Percentiles rank a stretch among this genome's conserved stretches.
These are phyloP conservation scores for Equus quagga DNA, from an alignment of 2,113 vertebrate species.

Conservation along the genomic window DNA sequence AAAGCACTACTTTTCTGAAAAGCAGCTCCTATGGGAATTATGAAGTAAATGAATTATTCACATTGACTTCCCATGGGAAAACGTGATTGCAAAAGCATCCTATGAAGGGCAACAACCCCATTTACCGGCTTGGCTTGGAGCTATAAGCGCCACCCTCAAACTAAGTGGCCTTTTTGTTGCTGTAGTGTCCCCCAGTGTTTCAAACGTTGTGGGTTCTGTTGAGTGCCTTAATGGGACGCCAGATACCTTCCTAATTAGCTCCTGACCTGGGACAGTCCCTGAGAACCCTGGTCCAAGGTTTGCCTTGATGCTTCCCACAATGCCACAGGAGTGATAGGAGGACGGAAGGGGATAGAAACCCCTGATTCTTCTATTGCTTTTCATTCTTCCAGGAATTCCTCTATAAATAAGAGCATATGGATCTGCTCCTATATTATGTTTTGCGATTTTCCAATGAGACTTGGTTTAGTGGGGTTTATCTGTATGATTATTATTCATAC, in stretches of 20 bases:
- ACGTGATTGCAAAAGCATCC: neutral
- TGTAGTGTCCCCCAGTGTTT: neutral
- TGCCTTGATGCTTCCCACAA: neutral
- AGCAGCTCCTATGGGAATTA: slow-evolving; percentile 28
- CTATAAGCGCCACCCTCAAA: neutral
- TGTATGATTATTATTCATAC: neutral
- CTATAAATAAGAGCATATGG: neutral
- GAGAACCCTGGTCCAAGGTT: neutral
- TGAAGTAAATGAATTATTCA: slow-evolving; percentile 25
- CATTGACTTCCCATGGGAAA: neutral
- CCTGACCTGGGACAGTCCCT: neutral
- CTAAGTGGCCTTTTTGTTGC: neutral
- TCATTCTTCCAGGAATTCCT: slow-evolving; percentile 6
- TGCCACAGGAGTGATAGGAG: neutral
- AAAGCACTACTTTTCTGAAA: slow-evolving; percentile 14
- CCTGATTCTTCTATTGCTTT: neutral
- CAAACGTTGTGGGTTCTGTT: neutral
- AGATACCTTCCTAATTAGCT: neutral
- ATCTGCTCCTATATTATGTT: neutral
- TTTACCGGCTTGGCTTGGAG: neutral
- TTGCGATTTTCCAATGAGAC: neutral
- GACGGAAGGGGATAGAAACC: neutral
- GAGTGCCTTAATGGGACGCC: neutral
- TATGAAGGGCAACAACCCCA: neutral
- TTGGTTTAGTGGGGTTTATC: neutral